These are phyloP conservation scores for Takifugu bimaculatus DNA, from an alignment of 2,113 vertebrate genomes.

Conservation along the genomic window DNA sequence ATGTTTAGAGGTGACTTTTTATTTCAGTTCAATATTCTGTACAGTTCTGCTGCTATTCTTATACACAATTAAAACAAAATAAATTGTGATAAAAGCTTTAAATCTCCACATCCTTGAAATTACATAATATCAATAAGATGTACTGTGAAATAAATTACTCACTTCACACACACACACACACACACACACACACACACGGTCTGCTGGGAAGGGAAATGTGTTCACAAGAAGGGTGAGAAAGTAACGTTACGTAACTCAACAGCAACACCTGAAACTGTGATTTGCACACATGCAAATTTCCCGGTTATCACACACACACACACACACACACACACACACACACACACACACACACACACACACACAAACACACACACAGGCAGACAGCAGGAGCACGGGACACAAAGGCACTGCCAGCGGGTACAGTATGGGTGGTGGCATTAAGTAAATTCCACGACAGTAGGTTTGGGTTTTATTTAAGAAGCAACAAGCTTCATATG, in stretches of 20 bases:
- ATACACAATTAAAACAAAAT: constrained; percentile 65
- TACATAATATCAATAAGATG: constrained; percentile 28
- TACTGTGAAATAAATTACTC: constrained; percentile 73
- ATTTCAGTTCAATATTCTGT: constrained; percentile 60
- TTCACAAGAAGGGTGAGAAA: background rate
- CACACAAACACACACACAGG: no score
- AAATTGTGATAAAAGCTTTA: constrained; percentile 54
- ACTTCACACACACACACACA: constrained; percentile 10
- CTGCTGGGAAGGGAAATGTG: constrained; percentile 16
- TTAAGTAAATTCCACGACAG: background rate
- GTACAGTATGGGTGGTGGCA: constrained; percentile 41
- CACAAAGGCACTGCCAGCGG: constrained; percentile 77
- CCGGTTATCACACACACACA: constrained; percentile 10
- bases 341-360: background rate
- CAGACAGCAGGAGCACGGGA: constrained; percentile 38
- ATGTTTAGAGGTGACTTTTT: constrained; percentile 46
- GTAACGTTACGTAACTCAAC: constrained; percentile 12
- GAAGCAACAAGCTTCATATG: constrained; percentile 25
- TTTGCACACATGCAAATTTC: constrained; percentile 36
- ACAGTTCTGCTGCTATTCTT: constrained; percentile 70
- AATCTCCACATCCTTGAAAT: constrained; percentile 53
- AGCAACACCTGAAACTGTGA: constrained; percentile 33
- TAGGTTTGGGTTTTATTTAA: constrained; percentile 5
- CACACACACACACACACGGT: constrained; percentile 10
- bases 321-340: constrained; percentile 28